Percentiles rank a stretch among this genome's conserved stretches.
These are phyloP conservation scores for Thalassarche chlororhynchos DNA, from an alignment of 2,113 vertebrate genomes.

Conservation along the genomic window DNA sequence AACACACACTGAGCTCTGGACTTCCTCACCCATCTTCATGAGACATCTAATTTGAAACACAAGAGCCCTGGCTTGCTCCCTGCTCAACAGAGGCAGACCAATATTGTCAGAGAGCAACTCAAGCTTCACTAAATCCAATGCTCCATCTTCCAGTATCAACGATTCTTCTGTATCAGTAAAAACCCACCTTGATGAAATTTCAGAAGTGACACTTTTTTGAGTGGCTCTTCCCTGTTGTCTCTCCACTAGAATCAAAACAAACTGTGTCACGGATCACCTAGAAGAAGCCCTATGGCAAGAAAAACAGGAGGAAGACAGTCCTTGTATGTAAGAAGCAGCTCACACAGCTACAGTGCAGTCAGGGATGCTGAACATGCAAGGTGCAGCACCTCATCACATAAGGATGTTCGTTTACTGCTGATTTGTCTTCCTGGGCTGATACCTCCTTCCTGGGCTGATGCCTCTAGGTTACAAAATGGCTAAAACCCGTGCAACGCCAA, in stretches of 20 bases:
- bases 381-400: background rate
- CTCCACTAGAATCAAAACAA: background rate
- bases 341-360: background rate
- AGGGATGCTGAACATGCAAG: background rate
- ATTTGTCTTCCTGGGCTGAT: background rate
- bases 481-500: background rate
- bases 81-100: background rate
- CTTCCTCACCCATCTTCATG: background rate
- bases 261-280: background rate
- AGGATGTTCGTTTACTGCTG: background rate
- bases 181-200: background rate
- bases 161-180: background rate
- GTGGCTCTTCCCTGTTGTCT: background rate
- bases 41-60: background rate
- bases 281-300: background rate
- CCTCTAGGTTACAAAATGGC: background rate
- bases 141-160: background rate
- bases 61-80: background rate
- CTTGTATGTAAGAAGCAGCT: background rate
- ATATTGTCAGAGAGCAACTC: background rate
- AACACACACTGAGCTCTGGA: background rate
- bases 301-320: background rate
- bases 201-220: background rate
- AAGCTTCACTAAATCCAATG: background rate
- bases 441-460: background rate